Base-by-base conservation (phyloP, 2,888 invertebrate genomes). In the Arrhopalites spinosus region DNA sequence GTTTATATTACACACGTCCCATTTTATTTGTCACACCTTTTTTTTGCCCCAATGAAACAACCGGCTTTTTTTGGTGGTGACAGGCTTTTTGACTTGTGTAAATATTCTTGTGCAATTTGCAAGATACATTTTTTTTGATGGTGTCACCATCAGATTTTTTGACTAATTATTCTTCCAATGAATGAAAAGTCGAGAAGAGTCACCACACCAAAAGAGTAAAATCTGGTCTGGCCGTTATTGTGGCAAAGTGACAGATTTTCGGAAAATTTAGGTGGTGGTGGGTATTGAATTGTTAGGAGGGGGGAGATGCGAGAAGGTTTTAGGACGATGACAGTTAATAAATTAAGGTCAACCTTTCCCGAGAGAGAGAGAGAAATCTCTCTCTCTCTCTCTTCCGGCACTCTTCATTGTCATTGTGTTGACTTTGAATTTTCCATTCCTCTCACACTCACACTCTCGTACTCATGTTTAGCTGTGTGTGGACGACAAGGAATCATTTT, bases 311-410 rank as follows among this genome's bases (percentile, higher is more conserved):
- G 11, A 20, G 17, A 61, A 7, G 43, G 25, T 2, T 50, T 17
- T 69, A 53, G 69, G 50, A n/a, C n/a, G n/a, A 69, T 69, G 69
- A 43, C 59, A 72, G 59, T 72, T 70, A 20, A 72, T 72, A 61
- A 72, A 72, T 72, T 59, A 61, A 30, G 36, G 61, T 45, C 61
- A 72, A 20, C 17, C 20, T 59, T 11, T 17, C 11, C 17, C 11
- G 23, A 11, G 20, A 7, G 59, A 20, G n/a, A 1, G 20, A 20
- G 59, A 11, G n/a, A n/a, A n/a, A n/a, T n/a, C n/a, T n/a, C n/a
- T 59, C 56, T 53, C 36, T 56, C 29, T 53, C n/a, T 56, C n/a
- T 59, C 53, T 56, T 56, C 59, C 71, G 71, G 71, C 71, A 59
- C 56, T 30, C 5, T 36, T 7, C 36, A 29, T 27, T 64, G 64